These are phyloP conservation scores for Cheilosia impressa DNA, from an alignment of 2,888 invertebrate genomes.

Conservation along the genomic window DNA sequence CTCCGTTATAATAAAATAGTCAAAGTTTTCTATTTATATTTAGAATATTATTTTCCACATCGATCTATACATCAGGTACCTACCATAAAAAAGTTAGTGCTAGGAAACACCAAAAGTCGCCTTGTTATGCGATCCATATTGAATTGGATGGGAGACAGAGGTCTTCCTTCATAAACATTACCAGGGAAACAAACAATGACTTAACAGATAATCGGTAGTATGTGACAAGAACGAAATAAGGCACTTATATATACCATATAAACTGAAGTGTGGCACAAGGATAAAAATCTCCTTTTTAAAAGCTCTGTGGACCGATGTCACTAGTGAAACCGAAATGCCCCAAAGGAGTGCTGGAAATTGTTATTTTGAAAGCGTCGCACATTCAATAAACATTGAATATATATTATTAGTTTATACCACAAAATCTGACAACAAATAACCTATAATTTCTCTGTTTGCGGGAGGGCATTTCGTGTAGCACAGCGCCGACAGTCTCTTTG, in stretches of 20 bases:
- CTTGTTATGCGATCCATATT: not conserved
- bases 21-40: too few relatives aligned
- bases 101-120: not conserved
- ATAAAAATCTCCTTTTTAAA: not conserved
- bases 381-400: slow-evolving; percentile 68
- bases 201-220: slow-evolving; percentile 55
- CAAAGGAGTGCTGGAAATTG: slow-evolving; percentile 14
- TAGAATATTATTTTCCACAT: too few relatives aligned
- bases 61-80: too few relatives aligned
- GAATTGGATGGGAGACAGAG: slow-evolving; percentile 2
- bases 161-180: slow-evolving; percentile 30
- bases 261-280: slow-evolving; percentile 17
- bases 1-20: too few relatives aligned
- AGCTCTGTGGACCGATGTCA: slow-evolving; percentile 9
- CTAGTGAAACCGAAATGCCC: slow-evolving; percentile 5
- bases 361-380: slow-evolving; percentile 58
- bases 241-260: not conserved
- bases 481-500: slow-evolving; percentile 21
- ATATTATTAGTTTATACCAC: slow-evolving; percentile 64
- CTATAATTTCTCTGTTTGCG: slow-evolving; percentile 49
- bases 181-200: slow-evolving; percentile 38
- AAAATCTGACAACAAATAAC: slow-evolving; percentile 64
- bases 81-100: not conserved
- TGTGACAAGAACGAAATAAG: slow-evolving; percentile 39
- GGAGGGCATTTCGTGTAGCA: slow-evolving; percentile 14